phyloP scores from a whole-genome alignment of 23 tunicate genomes.

The Halocynthia roretzi region DNA sequence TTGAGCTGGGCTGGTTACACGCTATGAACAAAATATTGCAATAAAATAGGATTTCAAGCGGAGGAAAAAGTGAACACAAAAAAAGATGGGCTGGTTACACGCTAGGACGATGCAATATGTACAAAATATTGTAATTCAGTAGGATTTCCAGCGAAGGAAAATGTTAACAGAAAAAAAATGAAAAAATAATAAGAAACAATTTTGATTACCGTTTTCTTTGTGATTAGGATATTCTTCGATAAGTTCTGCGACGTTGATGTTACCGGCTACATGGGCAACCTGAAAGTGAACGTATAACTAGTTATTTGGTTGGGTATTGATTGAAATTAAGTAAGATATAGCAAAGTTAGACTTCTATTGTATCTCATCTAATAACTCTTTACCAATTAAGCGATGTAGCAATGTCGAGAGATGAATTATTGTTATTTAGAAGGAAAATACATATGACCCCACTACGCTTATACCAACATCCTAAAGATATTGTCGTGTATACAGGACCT shows the following conservation, averaged over 20 bases:
- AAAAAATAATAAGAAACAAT: not conserved
- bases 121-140: not conserved
- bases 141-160: not conserved
- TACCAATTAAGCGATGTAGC: too few relatives aligned
- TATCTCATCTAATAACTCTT: too few relatives aligned
- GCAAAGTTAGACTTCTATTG: too few relatives aligned
- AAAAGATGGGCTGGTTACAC: not conserved
- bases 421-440: too few relatives aligned
- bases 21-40: not conserved
- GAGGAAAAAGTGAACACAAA: not conserved
- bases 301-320: too few relatives aligned
- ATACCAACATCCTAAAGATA: too few relatives aligned
- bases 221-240: slow-evolving; percentile 36
- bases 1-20: too few relatives aligned
- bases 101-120: too few relatives aligned
- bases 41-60: not conserved
- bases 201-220: slow-evolving; percentile 4
- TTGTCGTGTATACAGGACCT: too few relatives aligned
- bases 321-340: too few relatives aligned
- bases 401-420: too few relatives aligned
- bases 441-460: too few relatives aligned
- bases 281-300: not conserved
- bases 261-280: slow-evolving; percentile 81
- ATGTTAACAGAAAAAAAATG: not conserved
- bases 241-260: slow-evolving; percentile 42